Evolutionary conservation across 2,113 vertebrate genomes (phyloP), one percentile per base, ranked within the genome.

Genomic region (Pangasianodon hypophthalmus): DNA sequence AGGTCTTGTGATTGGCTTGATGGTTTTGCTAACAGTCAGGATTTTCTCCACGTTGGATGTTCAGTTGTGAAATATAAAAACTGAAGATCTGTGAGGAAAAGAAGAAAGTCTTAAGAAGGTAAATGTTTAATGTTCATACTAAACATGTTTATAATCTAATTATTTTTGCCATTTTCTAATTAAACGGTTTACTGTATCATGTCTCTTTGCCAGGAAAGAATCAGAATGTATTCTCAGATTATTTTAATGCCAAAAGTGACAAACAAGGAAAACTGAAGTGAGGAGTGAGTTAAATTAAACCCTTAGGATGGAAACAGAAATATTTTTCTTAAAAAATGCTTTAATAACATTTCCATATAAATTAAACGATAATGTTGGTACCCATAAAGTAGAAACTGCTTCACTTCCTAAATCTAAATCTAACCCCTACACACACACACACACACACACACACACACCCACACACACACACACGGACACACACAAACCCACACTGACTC

Each of bases 371-470:
- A 32, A 50, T 56, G 80, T 58, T 84, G n/a, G 81, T 32, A 82
- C 80, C 7, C 7, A 32, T 41, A 84, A 84, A 84, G 7, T 26
- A 24, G 54, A 58, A 54, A 58, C 19, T 84, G 54, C 4, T 60
- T 84, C 21, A 60, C 80, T n/a, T 56, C 14, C 16, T 19, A 32
- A 3, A 32, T 58, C 19, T 41, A 83, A 58, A 56, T 58, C 18
- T 41, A 24, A 52, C 84, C 44, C 46, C 14, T 6, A 16, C 41
- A 85, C 60, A 85, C 84, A 58, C 80, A 84, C 54, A 58, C 79
- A 80, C 48, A 9, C 52, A 83, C 81, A 83, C 80, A 84, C n/a
- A n/a, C n/a, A n/a, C n/a, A n/a, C n/a, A n/a, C n/a, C n/a, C 71
- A 77, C 75, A 83, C 19, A 56, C 24, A 87, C 44, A 29, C 16